These are phyloP conservation scores for Phengaris arion DNA, from an alignment of 2,888 invertebrate species.

Conservation along the genomic window DNA sequence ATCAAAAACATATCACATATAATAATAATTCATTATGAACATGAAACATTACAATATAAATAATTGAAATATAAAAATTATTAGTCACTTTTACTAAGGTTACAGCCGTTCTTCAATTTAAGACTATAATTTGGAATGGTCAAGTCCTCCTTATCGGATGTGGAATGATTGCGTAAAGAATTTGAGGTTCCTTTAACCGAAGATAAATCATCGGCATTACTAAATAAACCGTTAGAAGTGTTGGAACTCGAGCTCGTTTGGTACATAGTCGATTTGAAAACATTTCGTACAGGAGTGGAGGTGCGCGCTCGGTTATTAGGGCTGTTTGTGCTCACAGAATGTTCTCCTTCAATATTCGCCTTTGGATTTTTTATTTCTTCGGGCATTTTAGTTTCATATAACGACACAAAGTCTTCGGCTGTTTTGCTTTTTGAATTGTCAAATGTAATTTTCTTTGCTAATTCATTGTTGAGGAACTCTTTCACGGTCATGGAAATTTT, in stretches of 20 bases:
- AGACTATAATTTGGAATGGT: conserved; percentile 73
- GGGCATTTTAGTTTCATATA: conserved; percentile 70
- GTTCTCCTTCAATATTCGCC: conserved; percentile 50
- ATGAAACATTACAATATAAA: conserved; percentile 35
- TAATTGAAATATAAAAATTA: conserved; percentile 38
- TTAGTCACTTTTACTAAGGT: conserved; percentile 67
- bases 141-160: conserved; percentile 70
- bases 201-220: conserved; percentile 77
- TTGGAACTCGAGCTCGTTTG: conserved; percentile 74
- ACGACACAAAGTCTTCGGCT: conserved; percentile 63
- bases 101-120: conserved; percentile 60
- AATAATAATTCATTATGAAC: not conserved
- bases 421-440: conserved; percentile 56
- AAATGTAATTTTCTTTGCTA: conserved; percentile 71
- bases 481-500: conserved; percentile 71
- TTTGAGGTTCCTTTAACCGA: conserved; percentile 75
- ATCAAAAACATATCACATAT: not conserved
- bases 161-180: conserved; percentile 68
- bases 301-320: conserved; percentile 70
- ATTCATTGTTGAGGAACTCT: conserved; percentile 67
- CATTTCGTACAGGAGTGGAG: conserved; percentile 77
- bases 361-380: conserved; percentile 58
- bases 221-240: conserved; percentile 70
- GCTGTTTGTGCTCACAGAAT: conserved; percentile 51
- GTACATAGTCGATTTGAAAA: conserved; percentile 66